Evolutionary conservation across 2,888 invertebrate species (phyloP).

Genomic region (Sycophila texana): DNA sequence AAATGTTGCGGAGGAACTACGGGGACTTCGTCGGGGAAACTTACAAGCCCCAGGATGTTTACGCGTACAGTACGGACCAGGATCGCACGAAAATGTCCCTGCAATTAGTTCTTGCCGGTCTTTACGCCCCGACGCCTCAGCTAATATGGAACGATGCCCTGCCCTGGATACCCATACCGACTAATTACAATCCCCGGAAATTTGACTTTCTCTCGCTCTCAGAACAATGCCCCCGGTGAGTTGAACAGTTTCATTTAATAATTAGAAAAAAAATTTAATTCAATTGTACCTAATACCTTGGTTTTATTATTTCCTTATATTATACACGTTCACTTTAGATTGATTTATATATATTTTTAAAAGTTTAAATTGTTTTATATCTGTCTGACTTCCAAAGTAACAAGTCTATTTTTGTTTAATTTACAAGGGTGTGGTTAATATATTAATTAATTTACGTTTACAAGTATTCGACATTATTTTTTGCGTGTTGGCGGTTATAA

Average conservation of each 20-base stretch:
- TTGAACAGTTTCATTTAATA: neutral
- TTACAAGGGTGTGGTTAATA: no score
- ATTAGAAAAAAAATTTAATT: no score
- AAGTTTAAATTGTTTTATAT: no score
- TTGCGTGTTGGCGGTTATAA: no score
- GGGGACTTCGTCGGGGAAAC: slow-evolving; percentile 74
- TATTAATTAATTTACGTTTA: no score
- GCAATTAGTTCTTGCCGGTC: slow-evolving; percentile 81
- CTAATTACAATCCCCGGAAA: slow-evolving; percentile 1
- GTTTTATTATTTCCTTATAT: neutral
- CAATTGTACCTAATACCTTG: no score
- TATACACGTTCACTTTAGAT: no score
- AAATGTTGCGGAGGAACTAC: slow-evolving; percentile 66
- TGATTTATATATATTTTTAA: no score
- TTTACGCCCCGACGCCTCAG: slow-evolving; percentile 77
- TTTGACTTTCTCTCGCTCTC: slow-evolving; percentile 1
- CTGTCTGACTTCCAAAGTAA: no score
- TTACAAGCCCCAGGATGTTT: slow-evolving; percentile 72
- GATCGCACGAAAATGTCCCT: slow-evolving; percentile 86
- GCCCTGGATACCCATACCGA: slow-evolving; percentile 11
- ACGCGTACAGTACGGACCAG: slow-evolving; percentile 81
- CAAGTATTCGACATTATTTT: no score
- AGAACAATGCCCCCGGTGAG: slow-evolving; percentile 1
- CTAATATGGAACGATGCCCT: slow-evolving; percentile 5
- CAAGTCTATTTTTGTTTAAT: no score